Conservation (phyloP, 92 coral and sea anemone genomes). For the Epizoanthus fatuus region DNA sequence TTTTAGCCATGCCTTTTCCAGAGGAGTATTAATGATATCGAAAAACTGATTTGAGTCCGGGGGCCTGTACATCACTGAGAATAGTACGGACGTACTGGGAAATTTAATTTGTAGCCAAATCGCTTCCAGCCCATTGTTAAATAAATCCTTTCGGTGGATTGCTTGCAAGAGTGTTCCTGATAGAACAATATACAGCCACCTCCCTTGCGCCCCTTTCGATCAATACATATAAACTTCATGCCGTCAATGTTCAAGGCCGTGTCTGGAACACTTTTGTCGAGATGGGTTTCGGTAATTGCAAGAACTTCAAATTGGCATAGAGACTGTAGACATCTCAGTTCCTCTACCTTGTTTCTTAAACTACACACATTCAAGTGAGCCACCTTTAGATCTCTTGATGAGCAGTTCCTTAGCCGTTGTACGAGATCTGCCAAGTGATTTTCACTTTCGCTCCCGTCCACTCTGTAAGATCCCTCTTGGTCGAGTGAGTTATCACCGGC, state of each 20-base stretch:
- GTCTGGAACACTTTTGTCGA: constrained; percentile 32
- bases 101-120: constrained; percentile 67
- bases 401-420: constrained; percentile 1
- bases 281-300: constrained; percentile 58
- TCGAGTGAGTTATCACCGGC: not conserved
- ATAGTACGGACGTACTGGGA: constrained; percentile 43
- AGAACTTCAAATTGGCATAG: constrained; percentile 36
- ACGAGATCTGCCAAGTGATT: not conserved
- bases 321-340: constrained; percentile 38
- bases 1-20: constrained; percentile 60
- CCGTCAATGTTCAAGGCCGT: constrained; percentile 29
- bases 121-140: constrained; percentile 51
- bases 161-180: constrained; percentile 60
- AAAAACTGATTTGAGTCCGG: constrained; percentile 40
- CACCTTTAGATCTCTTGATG: constrained; percentile 39
- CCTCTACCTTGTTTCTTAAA: constrained; percentile 62
- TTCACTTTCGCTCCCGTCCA: not conserved
- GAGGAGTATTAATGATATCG: constrained; percentile 28
- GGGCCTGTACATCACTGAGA: constrained; percentile 55
- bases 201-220: constrained; percentile 48
- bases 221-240: constrained; percentile 35
- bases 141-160: constrained; percentile 47
- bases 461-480: not conserved
- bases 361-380: constrained; percentile 55
- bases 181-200: constrained; percentile 57